Conservation (phyloP, 2,113 vertebrate species). For the Damaliscus lunatus region DNA sequence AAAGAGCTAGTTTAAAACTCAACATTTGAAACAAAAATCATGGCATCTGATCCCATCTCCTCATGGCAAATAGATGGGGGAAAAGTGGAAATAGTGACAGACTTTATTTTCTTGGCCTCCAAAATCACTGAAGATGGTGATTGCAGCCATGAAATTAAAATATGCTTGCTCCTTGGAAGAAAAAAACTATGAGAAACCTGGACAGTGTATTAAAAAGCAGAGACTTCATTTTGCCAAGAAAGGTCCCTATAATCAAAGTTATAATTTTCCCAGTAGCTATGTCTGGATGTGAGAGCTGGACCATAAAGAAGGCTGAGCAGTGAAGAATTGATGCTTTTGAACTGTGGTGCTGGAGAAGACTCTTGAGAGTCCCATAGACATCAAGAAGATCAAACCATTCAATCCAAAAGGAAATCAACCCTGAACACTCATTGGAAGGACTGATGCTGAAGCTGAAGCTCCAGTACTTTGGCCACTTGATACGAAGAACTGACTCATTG, state of each 20-base stretch:
- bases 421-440: neutral
- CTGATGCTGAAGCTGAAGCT: neutral
- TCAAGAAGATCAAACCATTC: neutral
- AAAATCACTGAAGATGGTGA: neutral
- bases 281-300: neutral
- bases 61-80: neutral
- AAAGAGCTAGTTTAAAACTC: neutral
- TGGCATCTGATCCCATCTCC: neutral
- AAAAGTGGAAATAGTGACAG: neutral
- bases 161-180: neutral
- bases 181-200: neutral
- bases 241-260: neutral
- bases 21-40: neutral
- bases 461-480: neutral
- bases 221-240: neutral
- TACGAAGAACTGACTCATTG: neutral
- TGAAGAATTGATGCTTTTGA: neutral
- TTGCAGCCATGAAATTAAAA: neutral
- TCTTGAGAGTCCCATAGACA: neutral
- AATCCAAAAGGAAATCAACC: neutral
- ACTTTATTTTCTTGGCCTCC: neutral
- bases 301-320: neutral
- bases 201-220: neutral
- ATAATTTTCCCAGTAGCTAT: neutral
- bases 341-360: neutral